phyloP scores from a whole-genome alignment of 2,888 invertebrate species.

The Phortica magna region DNA sequence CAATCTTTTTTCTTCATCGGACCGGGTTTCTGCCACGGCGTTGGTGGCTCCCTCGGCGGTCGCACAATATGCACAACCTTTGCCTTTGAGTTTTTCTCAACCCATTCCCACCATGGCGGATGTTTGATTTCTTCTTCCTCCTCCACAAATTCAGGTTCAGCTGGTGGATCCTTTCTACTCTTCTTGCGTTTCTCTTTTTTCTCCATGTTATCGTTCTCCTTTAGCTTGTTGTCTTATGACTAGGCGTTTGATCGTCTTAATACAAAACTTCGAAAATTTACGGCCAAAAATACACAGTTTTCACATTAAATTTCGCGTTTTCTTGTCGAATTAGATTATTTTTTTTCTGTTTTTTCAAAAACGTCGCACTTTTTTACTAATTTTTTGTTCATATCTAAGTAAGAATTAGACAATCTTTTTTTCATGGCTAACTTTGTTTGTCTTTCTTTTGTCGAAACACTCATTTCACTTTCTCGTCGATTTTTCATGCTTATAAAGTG shows the following conservation, averaged over 20 bases:
- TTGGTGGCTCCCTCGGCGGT: conserved; percentile 33
- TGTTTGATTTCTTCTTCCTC: conserved; percentile 2
- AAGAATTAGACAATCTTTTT: neutral
- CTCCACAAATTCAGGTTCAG: neutral
- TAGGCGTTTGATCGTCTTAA: no score
- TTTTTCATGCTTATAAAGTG: conserved; percentile 7
- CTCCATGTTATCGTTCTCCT: neutral
- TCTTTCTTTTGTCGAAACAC: neutral
- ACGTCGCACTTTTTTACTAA: neutral
- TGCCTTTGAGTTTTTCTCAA: conserved; percentile 52
- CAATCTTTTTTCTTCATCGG: conserved; percentile 66
- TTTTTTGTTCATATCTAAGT: neutral
- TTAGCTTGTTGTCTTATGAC: neutral
- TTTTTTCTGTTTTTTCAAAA: neutral
- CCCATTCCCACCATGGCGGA: conserved; percentile 51
- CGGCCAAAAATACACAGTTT: no score
- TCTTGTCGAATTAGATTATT: neutral
- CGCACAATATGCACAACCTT: conserved; percentile 40
- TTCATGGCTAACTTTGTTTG: neutral
- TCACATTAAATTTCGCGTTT: neutral
- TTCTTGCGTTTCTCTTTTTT: neutral
- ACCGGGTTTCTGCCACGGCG: conserved; percentile 60
- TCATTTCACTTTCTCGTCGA: conserved; percentile 4
- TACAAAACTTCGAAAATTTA: no score
- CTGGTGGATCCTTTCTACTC: neutral